These are phyloP conservation scores for Resseliella maxima DNA, from an alignment of 2,888 invertebrate species.

Conservation along the genomic window DNA sequence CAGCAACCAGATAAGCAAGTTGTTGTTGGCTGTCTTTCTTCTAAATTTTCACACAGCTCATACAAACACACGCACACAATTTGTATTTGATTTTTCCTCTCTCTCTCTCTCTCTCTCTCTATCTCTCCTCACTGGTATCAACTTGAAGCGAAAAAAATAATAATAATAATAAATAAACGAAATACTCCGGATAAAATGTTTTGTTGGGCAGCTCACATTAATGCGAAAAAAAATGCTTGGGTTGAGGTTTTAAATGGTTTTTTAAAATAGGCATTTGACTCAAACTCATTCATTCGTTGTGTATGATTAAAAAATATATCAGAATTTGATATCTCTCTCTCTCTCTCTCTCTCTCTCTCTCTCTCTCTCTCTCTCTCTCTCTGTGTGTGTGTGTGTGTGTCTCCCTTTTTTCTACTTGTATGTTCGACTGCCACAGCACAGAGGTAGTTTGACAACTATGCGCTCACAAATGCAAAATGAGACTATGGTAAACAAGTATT, in stretches of 20 bases:
- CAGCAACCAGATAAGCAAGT: not conserved
- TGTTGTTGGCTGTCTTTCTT: too few species aligned
- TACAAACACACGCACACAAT: not conserved
- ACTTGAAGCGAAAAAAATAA: too few species aligned
- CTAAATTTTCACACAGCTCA: too few species aligned
- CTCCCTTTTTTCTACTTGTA: not conserved
- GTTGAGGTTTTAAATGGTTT: not conserved
- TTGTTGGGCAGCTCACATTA: not conserved
- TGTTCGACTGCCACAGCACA: not conserved
- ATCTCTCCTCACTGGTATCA: not conserved
- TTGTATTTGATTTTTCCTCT: not conserved
- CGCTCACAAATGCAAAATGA: not conserved
- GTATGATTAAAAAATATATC: not conserved
- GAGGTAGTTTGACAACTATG: slow-evolving; percentile 24
- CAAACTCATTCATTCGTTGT: slow-evolving; percentile 8
- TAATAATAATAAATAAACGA: too few species aligned
- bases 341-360: not conserved
- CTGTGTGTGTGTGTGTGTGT: too few species aligned
- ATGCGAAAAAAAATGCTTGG: not conserved
- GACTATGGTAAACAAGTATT: slow-evolving; percentile 48
- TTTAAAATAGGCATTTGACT: slow-evolving; percentile 31
- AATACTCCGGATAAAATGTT: not conserved
- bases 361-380: too few species aligned
- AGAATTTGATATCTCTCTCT: not conserved
- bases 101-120: not conserved